Conservation (phyloP, 2,888 invertebrate genomes). For the Nezara viridula region DNA sequence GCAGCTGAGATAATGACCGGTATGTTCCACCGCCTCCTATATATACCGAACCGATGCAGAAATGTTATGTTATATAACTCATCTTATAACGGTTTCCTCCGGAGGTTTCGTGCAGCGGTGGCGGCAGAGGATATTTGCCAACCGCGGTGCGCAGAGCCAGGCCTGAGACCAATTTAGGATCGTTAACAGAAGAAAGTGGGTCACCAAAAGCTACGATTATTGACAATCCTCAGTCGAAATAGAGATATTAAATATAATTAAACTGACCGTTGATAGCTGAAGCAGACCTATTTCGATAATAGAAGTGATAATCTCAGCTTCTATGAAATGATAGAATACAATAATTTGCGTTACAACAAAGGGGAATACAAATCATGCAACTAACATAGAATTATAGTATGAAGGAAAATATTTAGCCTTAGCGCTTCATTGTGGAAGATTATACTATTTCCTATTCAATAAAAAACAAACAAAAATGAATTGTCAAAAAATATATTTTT, state of each 20-base stretch:
- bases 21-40: not conserved
- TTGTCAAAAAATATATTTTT: no score
- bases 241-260: not conserved
- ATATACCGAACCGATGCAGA: not conserved
- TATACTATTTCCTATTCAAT: no score
- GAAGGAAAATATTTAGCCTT: no score
- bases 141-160: not conserved
- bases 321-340: not conserved
- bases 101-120: slow-evolving; percentile 33
- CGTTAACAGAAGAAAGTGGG: slow-evolving; percentile 12
- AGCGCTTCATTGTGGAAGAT: no score
- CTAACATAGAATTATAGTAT: no score
- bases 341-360: not conserved
- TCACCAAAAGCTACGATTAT: not conserved
- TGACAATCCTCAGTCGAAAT: not conserved
- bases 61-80: not conserved
- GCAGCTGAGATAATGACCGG: not conserved
- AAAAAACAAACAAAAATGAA: no score
- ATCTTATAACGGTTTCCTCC: slow-evolving; percentile 20
- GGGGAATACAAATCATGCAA: not conserved
- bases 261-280: not conserved
- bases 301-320: not conserved
- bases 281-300: not conserved
- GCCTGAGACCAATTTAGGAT: not conserved
- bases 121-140: slow-evolving; percentile 28